Conservation (phyloP, 2,888 invertebrate genomes). For the Caenorhabditis panamensis region DNA sequence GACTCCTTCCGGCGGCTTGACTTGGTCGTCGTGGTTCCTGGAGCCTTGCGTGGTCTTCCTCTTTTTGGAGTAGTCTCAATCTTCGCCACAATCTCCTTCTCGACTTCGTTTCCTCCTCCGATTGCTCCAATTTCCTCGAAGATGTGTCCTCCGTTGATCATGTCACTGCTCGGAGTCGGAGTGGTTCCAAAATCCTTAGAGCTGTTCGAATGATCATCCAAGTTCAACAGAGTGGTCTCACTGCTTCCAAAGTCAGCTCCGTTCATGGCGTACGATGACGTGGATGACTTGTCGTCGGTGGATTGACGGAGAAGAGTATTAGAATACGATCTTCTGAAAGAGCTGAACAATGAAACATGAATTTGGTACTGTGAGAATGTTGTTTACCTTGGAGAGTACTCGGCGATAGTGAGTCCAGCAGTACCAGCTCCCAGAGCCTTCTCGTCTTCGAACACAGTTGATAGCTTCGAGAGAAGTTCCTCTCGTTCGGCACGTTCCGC, state of each 20-base stretch:
- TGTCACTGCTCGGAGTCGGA: constrained; percentile 30
- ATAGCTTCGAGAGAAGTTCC: constrained; percentile 50
- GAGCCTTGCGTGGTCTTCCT: constrained; percentile 44
- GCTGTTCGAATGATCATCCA: constrained; percentile 56
- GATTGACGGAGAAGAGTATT: constrained; percentile 47
- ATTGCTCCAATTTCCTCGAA: constrained; percentile 46
- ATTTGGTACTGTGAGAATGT: not conserved
- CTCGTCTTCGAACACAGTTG: constrained; percentile 60
- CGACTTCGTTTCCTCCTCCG: constrained; percentile 6
- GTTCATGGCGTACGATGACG: constrained; percentile 35
- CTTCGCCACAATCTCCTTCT: not conserved
- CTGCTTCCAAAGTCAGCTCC: constrained; percentile 35
- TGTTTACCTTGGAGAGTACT: constrained; percentile 47
- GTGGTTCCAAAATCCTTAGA: constrained; percentile 42
- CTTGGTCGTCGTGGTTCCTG: constrained; percentile 27
- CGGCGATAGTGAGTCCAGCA: constrained; percentile 59
- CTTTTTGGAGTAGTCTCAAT: constrained; percentile 35
- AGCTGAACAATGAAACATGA: not conserved
- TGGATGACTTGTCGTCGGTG: constrained; percentile 55
- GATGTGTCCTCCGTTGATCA: constrained; percentile 21
- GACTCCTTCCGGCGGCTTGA: constrained; percentile 29
- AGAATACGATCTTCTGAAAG: constrained; percentile 46
- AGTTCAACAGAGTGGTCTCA: constrained; percentile 52
- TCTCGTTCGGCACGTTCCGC: constrained; percentile 54
- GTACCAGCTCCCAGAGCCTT: constrained; percentile 60